These are phyloP conservation scores for Drosophila falleni DNA, from an alignment of 2,888 invertebrate species.

Conservation along the genomic window DNA sequence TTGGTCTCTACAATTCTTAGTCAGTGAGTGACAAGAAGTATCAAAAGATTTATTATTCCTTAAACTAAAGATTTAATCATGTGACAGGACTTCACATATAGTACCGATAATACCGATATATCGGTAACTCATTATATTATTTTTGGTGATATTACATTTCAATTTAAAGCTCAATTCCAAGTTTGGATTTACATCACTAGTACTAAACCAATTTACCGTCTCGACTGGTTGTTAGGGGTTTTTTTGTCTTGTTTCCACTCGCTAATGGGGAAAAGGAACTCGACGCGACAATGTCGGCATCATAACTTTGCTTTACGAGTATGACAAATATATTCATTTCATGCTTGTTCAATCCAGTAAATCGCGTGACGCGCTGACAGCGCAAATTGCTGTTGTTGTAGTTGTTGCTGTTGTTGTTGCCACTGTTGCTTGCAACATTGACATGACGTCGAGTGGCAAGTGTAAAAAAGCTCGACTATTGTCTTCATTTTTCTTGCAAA, in stretches of 20 bases:
- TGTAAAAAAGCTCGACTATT: constrained; percentile 72
- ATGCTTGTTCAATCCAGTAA: constrained; percentile 73
- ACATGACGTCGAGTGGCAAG: constrained; percentile 54
- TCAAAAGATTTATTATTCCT: no score
- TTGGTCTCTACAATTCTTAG: no score
- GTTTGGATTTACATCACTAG: background rate
- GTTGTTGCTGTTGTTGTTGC: constrained; percentile 6
- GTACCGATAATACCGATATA: no score
- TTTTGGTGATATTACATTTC: no score
- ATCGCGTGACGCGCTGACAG: constrained; percentile 75
- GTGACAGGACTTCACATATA: no score
- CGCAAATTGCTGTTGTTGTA: constrained; percentile 53
- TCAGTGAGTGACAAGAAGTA: no score
- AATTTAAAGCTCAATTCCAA: no score
- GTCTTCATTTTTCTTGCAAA: constrained; percentile 81
- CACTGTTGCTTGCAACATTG: constrained; percentile 28
- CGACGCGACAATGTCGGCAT: constrained; percentile 49
- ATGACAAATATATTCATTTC: constrained; percentile 80
- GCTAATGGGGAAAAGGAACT: constrained; percentile 66
- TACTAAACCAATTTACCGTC: constrained; percentile 58
- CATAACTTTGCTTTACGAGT: constrained; percentile 63
- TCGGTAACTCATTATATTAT: no score
- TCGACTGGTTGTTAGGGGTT: constrained; percentile 13
- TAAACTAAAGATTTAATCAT: no score
- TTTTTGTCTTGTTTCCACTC: constrained; percentile 35